phyloP scores from a whole-genome alignment of 2,113 vertebrate species.

The Podiceps cristatus region DNA sequence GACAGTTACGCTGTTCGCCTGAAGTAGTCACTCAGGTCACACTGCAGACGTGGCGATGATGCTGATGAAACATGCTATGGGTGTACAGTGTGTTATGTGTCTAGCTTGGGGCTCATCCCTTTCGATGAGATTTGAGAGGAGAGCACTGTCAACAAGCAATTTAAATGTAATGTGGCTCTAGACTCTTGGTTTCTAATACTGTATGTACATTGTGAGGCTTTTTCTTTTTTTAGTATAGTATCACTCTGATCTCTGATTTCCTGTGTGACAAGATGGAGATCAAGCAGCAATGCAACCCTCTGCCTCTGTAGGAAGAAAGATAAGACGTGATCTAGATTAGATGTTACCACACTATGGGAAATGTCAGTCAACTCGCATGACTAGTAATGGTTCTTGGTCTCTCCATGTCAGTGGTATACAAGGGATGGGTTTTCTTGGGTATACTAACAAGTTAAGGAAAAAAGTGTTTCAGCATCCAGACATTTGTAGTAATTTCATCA shows the following conservation, averaged over 20 bases:
- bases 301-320: background rate
- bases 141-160: background rate
- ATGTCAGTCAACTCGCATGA: background rate
- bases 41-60: background rate
- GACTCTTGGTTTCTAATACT: background rate
- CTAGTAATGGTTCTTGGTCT: background rate
- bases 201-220: background rate
- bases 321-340: background rate
- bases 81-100: background rate
- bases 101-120: background rate
- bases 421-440: background rate
- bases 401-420: background rate
- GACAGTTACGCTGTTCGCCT: background rate
- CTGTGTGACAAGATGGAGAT: background rate
- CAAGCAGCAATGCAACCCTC: background rate
- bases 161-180: background rate
- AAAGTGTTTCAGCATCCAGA: background rate
- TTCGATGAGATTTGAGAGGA: background rate
- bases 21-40: background rate
- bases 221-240: background rate
- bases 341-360: background rate
- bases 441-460: background rate
- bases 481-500: background rate
- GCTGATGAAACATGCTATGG: background rate
- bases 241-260: background rate